phyloP scores from a whole-genome alignment of 2,113 vertebrate species.

The Chaetodon auriga region DNA sequence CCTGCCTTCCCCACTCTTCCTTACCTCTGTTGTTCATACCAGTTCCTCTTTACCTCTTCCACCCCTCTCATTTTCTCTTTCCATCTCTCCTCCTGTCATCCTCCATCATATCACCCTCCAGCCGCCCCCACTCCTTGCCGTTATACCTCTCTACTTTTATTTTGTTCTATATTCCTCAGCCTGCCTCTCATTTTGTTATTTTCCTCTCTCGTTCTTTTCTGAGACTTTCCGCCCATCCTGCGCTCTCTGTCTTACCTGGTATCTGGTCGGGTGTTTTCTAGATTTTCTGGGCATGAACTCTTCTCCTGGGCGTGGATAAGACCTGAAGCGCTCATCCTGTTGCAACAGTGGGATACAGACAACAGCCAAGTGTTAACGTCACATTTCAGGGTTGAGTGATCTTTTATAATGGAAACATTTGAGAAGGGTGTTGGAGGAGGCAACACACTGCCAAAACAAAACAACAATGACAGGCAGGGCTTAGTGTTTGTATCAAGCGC shows the following conservation, averaged over 20 bases:
- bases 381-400: slow-evolving; percentile 43
- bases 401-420: slow-evolving; percentile 8
- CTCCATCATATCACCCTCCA: slow-evolving; percentile 29
- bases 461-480: slow-evolving; percentile 7
- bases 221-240: not conserved
- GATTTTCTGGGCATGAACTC: slow-evolving; percentile 88
- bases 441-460: not conserved
- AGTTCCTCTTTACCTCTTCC: slow-evolving; percentile 4
- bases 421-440: slow-evolving; percentile 11
- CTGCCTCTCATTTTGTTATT: slow-evolving; percentile 4
- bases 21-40: not conserved
- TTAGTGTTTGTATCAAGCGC: not conserved
- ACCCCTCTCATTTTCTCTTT: slow-evolving; percentile 3
- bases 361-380: slow-evolving; percentile 22
- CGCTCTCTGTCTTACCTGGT: slow-evolving; percentile 87
- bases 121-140: not conserved
- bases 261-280: slow-evolving; percentile 93
- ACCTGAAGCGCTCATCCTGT: slow-evolving; percentile 90
- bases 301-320: slow-evolving; percentile 86
- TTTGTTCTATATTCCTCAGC: slow-evolving; percentile 5
- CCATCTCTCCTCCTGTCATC: slow-evolving; percentile 5
- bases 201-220: not conserved
- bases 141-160: not conserved
- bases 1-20: not conserved
- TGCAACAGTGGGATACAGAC: slow-evolving; percentile 50